phyloP scores from a whole-genome alignment of 2,888 invertebrate species.

The Thysanoteuthis rhombus region DNA sequence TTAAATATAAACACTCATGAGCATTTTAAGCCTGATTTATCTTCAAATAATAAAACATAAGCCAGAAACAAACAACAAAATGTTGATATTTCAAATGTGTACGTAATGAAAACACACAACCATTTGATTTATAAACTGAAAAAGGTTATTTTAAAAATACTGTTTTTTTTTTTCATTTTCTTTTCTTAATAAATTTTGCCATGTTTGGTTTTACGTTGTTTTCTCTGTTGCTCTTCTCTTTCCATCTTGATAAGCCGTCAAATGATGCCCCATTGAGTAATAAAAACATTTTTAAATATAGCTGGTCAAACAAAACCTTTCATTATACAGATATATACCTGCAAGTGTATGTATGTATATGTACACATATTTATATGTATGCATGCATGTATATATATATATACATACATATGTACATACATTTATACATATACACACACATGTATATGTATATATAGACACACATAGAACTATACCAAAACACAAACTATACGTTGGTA shows the following conservation, averaged over 20 bases:
- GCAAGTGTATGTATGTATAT: not conserved
- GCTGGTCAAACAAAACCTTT: not conserved
- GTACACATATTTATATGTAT: not conserved
- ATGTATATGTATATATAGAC: not conserved
- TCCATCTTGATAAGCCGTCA: not conserved
- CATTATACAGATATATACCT: not conserved
- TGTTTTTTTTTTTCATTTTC: not conserved
- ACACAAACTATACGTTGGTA: not conserved
- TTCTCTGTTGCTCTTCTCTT: not conserved
- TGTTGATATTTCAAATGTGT: not conserved
- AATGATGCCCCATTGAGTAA: not conserved
- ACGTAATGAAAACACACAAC: not conserved
- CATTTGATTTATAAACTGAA: not conserved
- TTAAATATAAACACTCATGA: constrained; percentile 12
- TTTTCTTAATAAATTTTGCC: not conserved
- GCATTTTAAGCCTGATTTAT: not conserved
- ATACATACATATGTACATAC: not conserved
- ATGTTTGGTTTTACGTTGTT: not conserved
- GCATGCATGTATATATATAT: not conserved
- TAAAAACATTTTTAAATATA: not conserved
- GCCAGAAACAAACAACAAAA: not conserved
- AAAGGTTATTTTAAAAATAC: not conserved
- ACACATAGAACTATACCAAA: not conserved
- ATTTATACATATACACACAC: not conserved
- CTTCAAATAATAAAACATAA: not conserved